Conservation (phyloP, 2,113 vertebrate genomes). For the Plestiodon gilberti region DNA sequence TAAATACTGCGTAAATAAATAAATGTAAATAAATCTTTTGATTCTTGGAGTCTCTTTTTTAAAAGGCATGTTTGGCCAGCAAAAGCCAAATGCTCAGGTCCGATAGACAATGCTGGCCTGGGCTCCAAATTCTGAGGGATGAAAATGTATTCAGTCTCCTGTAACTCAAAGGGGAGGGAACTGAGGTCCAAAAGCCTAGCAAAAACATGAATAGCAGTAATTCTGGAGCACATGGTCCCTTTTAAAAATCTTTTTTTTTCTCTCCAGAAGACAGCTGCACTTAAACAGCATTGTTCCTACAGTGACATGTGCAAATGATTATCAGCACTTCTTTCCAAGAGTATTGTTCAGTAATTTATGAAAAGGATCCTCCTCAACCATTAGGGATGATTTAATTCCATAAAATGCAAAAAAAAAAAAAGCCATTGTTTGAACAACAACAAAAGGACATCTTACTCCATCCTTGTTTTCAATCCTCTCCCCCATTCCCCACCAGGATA, state of each 20-base stretch:
- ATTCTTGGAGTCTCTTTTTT: no score
- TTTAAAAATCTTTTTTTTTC: slow-evolving; percentile 5
- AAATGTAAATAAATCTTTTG: no score
- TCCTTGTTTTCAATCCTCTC: neutral
- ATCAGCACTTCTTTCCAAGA: slow-evolving; percentile 53
- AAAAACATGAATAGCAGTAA: slow-evolving; percentile 31
- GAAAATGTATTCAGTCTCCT: neutral
- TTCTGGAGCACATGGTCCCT: slow-evolving; percentile 32
- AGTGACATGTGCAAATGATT: slow-evolving; percentile 42
- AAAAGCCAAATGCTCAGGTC: no score
- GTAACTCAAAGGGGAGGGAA: neutral
- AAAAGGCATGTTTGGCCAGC: no score
- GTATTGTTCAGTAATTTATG: slow-evolving; percentile 54
- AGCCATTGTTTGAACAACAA: neutral
- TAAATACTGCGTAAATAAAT: no score
- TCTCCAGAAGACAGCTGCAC: neutral
- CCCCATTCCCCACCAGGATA: neutral
- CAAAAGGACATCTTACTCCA: neutral
- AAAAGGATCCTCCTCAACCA: slow-evolving; percentile 42
- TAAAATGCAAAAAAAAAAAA: slow-evolving; percentile 16
- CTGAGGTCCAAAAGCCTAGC: slow-evolving; percentile 16
- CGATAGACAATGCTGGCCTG: neutral
- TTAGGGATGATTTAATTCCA: slow-evolving; percentile 18
- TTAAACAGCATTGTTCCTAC: slow-evolving; percentile 60
- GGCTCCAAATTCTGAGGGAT: neutral